Conservation (phyloP, 2,888 invertebrate genomes). For the Lysandra bellargus region DNA sequence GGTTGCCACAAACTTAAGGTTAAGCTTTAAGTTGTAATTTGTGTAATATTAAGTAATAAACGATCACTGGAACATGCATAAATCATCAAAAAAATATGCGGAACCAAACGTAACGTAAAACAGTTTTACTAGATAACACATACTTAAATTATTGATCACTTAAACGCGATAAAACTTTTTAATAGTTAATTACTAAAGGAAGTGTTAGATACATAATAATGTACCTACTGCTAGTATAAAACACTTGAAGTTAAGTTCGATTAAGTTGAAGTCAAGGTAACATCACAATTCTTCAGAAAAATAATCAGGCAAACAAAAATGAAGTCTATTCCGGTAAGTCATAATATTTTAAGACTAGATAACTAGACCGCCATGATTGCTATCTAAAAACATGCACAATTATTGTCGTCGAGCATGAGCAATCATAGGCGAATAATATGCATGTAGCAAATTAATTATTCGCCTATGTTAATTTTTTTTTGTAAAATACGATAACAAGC, state of each 20-base stretch:
- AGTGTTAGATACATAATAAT: background rate
- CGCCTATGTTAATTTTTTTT: no score
- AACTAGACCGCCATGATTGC: no score
- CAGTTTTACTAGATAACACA: background rate
- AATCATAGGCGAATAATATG: no score
- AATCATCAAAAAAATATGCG: background rate
- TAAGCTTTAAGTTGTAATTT: no score
- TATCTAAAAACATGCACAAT: no score
- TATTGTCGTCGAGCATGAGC: no score
- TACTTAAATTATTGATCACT: background rate
- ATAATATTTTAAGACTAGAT: no score
- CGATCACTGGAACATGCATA: no score
- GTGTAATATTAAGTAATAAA: no score
- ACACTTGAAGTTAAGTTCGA: background rate
- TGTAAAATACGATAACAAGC: no score
- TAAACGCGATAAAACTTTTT: background rate
- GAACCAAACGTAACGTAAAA: background rate
- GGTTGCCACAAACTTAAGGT: no score
- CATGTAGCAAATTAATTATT: no score
- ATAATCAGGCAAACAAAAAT: background rate
- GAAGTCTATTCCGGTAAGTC: background rate
- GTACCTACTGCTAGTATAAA: background rate
- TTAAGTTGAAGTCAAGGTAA: background rate
- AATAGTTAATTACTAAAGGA: background rate
- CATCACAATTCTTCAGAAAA: background rate